Evolutionary conservation across 2,797 vertebrate genomes (phyloP).

Genomic region (Labeo calbasu): DNA sequence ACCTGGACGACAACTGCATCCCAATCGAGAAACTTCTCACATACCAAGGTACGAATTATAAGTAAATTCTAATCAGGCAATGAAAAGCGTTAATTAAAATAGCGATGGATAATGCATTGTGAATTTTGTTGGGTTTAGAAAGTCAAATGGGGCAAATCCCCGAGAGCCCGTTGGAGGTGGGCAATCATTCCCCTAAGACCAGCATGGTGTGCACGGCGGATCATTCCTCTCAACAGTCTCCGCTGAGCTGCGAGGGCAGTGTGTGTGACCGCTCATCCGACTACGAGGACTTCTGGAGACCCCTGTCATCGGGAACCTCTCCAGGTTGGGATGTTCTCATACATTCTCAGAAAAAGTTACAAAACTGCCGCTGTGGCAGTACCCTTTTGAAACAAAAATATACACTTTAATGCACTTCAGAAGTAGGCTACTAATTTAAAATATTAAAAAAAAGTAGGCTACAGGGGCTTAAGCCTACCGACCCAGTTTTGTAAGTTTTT

Average conservation of each 20-base stretch:
- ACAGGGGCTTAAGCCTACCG: not conserved
- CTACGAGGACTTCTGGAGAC: slow-evolving; percentile 92
- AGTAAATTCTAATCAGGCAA: not conserved
- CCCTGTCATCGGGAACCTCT: slow-evolving; percentile 89
- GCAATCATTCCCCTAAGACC: slow-evolving; percentile 79
- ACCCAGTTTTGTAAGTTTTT: not conserved
- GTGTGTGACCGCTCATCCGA: slow-evolving; percentile 84
- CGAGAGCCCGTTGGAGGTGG: slow-evolving; percentile 54
- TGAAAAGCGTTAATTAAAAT: not conserved
- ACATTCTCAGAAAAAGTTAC: not conserved
- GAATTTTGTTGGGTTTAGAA: slow-evolving; percentile 66
- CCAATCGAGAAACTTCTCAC: slow-evolving; percentile 80
- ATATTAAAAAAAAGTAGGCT: not conserved
- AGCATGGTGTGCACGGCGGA: slow-evolving; percentile 78
- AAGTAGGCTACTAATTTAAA: not conserved
- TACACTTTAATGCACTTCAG: not conserved
- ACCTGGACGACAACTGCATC: slow-evolving; percentile 83
- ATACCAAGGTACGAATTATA: slow-evolving; percentile 86
- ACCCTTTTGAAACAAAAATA: not conserved
- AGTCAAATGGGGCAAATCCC: slow-evolving; percentile 65
- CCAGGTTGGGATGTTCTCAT: slow-evolving; percentile 77
- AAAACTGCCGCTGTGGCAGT: not conserved
- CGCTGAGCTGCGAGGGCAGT: slow-evolving; percentile 85
- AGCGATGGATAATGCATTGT: not conserved
- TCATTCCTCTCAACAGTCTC: slow-evolving; percentile 81